A percentile compares a stretch with the other conserved stretches of the same genome.
These are phyloP conservation scores for Ptychobarbus kaznakovi DNA, from an alignment of 2,797 vertebrate species.

Conservation along the genomic window DNA sequence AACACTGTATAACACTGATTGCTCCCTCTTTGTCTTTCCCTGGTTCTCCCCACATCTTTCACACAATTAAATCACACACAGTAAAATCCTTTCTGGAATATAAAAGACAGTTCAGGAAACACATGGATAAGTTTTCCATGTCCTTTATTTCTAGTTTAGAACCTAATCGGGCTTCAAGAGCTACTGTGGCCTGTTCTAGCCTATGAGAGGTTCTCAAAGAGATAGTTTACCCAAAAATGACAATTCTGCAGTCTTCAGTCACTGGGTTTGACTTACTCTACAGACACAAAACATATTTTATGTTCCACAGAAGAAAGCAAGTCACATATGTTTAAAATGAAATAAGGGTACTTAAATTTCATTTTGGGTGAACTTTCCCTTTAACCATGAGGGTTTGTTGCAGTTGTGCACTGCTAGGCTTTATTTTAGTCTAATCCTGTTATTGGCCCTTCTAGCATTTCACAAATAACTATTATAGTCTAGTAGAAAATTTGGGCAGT, in stretches of 20 bases:
- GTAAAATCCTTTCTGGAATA: background rate
- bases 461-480: conserved; percentile 42
- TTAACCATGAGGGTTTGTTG: background rate
- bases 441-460: conserved; percentile 31
- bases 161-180: conserved; percentile 38
- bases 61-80: background rate
- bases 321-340: background rate
- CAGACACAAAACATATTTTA: background rate
- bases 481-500: conserved; percentile 33
- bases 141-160: conserved; percentile 1
- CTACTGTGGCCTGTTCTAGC: conserved; percentile 47
- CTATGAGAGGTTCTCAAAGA: conserved; percentile 21
- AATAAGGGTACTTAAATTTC: background rate
- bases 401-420: conserved; percentile 6
- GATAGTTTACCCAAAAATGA: background rate
- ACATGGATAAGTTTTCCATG: background rate
- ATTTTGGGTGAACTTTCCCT: background rate
- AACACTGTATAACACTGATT: conserved; percentile 48
- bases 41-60: conserved; percentile 11
- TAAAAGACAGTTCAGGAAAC: conserved; percentile 14
- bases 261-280: background rate
- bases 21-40: conserved; percentile 34
- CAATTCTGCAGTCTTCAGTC: background rate
- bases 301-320: background rate
- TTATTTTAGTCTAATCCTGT: conserved; percentile 30